A percentile compares a stretch with the other conserved stretches of the same genome.
Conservation (phyloP, 2,797 vertebrate genomes). For the Corythornis leucogaster region DNA sequence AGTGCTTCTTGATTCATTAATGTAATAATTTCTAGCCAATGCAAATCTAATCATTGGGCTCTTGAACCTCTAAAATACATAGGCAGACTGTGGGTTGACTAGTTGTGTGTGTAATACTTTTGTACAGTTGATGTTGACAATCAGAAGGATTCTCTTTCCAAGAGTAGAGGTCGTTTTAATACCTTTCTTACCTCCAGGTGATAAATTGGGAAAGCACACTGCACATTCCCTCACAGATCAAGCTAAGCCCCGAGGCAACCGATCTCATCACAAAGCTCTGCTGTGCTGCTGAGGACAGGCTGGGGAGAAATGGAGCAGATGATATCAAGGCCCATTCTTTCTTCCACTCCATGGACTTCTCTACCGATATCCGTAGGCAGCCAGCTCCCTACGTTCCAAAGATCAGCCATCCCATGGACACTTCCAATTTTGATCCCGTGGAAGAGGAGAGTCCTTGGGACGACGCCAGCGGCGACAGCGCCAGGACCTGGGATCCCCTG, state of each 20-base stretch:
- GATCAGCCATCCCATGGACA: slow-evolving; percentile 98
- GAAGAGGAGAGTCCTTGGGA: slow-evolving; percentile 94
- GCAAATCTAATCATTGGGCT: background rate
- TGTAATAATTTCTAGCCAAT: background rate
- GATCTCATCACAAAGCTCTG: slow-evolving; percentile 95
- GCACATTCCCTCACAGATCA: slow-evolving; percentile 94
- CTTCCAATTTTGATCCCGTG: slow-evolving; percentile 97
- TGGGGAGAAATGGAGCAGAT: slow-evolving; percentile 91
- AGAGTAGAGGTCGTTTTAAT: background rate
- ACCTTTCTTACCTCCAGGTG: slow-evolving; percentile 81
- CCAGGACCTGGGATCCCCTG: slow-evolving; percentile 88
- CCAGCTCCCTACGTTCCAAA: slow-evolving; percentile 95
- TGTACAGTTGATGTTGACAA: background rate
- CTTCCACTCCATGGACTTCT: slow-evolving; percentile 91
- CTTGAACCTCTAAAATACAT: background rate
- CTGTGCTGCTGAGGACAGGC: slow-evolving; percentile 91
- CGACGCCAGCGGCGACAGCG: slow-evolving; percentile 88
- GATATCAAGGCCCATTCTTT: slow-evolving; percentile 96
- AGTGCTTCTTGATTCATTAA: background rate
- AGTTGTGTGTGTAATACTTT: accelerated
- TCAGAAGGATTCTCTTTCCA: background rate
- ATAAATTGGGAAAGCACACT: slow-evolving; percentile 98
- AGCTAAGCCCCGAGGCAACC: slow-evolving; percentile 90
- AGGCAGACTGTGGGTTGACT: background rate
- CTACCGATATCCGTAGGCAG: slow-evolving; percentile 92